These are phyloP conservation scores for Sorex fumeus DNA, from an alignment of 2,113 vertebrate genomes.

Conservation along the genomic window DNA sequence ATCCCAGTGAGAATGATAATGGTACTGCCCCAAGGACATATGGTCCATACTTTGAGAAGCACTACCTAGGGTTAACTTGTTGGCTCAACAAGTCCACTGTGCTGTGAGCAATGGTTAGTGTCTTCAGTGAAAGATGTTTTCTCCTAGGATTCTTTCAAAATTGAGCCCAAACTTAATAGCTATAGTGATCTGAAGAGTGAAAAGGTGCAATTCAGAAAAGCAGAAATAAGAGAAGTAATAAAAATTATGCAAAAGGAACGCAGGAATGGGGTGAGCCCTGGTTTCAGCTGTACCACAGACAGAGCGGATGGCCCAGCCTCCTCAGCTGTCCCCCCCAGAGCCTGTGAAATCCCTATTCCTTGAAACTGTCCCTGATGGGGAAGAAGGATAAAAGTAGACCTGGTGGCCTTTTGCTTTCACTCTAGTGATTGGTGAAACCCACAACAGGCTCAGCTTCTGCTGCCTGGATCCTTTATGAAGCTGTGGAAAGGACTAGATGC, in stretches of 20 bases:
- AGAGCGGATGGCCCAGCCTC: background rate
- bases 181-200: background rate
- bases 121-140: background rate
- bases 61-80: background rate
- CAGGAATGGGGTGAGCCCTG: no score
- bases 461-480: background rate
- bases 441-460: background rate
- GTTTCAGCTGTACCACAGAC: background rate
- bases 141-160: background rate
- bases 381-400: background rate
- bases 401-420: slow-evolving; percentile 4
- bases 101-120: background rate
- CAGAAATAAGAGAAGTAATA: background rate
- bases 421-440: background rate
- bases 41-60: background rate
- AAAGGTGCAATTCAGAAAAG: background rate
- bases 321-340: background rate
- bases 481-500: background rate
- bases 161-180: background rate
- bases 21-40: background rate
- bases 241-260: background rate
- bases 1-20: background rate
- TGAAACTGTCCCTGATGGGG: background rate
- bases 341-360: background rate
- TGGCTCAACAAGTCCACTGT: background rate